Base-by-base conservation (phyloP, 1,140 invertebrate genomes). In the Globodera ellingtonae region DNA sequence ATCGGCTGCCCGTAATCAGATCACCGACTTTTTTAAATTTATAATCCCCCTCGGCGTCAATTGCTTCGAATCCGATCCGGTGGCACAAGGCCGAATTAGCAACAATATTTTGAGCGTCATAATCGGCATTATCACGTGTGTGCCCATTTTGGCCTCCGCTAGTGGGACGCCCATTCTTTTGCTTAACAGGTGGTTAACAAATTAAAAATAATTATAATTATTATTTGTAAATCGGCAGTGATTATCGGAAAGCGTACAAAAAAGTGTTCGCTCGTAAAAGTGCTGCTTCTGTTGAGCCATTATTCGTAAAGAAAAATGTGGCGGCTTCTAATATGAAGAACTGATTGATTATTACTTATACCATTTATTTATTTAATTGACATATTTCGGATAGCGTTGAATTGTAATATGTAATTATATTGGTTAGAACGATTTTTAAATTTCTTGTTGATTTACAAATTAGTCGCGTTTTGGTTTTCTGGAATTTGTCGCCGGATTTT, bases 161-260 rank as follows among this genome's bases (percentile, higher is more conserved):
- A 70, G 67, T 18, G 46, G 67, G 4, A 35, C 35, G 35, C 67
- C 67, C 35, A 70, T 70, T 44, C 46, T 70, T 10, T 44, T 70
- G 9, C 24, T 70, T 8, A 70, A 35, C 67, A 70, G 67, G 67
- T 24, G 24, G 24, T 7, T 10, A 13, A 70, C 66, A 24, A 44
- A 69, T 15, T 10, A 69, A 18, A 69, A 8, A 9, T 9, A 69
- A 69, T 67, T 44, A 69, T 13, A 44, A 69, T 18, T n/a, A 8
- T 9, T 9, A 15, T 69, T 69, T 21, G n/a, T 69, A 10, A 9
- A 69, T 24, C 9, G 5, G 66, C n/a, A 69, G 66, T 4, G 66
- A 69, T 10, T 69, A 69, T 69, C 66, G 66, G 9, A 69, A 69
- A 10, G 66, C 66, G 9, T 69, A 69, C 66, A 69, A 69, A 69